Percentiles rank a stretch among this genome's conserved stretches.
These are phyloP conservation scores for Crocidura indochinensis DNA, from an alignment of 2,797 vertebrate genomes.

Conservation along the genomic window DNA sequence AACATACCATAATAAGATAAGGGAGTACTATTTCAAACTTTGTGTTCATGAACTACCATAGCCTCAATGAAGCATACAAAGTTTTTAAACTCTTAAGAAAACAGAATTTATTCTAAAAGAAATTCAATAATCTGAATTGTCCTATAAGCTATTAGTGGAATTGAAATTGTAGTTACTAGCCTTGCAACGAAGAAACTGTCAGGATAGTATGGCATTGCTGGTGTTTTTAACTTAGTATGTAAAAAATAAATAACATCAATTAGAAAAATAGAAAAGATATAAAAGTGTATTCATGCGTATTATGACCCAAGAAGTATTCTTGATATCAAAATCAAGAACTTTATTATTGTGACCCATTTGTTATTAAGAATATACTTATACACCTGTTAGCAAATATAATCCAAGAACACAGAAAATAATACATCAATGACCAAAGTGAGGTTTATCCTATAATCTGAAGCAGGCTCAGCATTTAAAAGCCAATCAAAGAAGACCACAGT, in stretches of 20 bases:
- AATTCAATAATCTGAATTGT: neutral
- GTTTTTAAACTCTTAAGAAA: neutral
- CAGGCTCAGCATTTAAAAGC: too few species aligned
- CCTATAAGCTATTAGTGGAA: neutral
- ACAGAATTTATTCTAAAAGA: neutral
- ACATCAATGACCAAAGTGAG: too few species aligned
- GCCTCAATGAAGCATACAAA: neutral
- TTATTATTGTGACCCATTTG: too few species aligned
- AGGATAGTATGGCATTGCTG: neutral
- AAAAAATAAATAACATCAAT: neutral
- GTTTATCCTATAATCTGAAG: too few species aligned
- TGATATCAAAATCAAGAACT: too few species aligned
- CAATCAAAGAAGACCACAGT: too few species aligned
- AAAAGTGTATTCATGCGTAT: too few species aligned
- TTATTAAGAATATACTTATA: too few species aligned
- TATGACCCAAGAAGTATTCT: too few species aligned
- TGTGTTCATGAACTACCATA: neutral
- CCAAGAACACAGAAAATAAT: too few species aligned
- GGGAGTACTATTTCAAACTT: neutral
- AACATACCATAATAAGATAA: neutral
- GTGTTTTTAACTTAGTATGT: neutral
- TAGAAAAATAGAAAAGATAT: neutral
- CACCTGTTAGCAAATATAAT: too few species aligned
- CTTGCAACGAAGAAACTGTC: neutral
- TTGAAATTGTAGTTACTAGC: neutral